phyloP scores from a whole-genome alignment of 1,140 invertebrate genomes.

The Papilio aristodemus region DNA sequence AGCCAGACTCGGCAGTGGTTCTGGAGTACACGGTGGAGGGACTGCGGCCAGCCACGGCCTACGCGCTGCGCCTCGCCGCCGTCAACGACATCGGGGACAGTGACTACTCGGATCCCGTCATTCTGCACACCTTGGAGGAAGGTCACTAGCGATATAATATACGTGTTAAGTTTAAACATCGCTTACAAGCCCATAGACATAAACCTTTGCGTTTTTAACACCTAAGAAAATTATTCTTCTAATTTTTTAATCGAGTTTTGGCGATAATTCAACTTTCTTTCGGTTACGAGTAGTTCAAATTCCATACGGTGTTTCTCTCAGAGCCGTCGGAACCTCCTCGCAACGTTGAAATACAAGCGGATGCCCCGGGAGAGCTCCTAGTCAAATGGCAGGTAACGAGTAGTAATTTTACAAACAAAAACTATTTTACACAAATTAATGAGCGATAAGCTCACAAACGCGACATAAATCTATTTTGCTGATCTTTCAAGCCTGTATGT shows the following conservation, averaged over 20 bases:
- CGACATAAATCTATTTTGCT: too few species aligned
- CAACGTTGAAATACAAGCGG: slow-evolving; percentile 89
- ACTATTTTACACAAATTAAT: background rate
- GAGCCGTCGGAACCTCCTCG: slow-evolving; percentile 90
- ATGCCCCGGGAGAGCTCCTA: slow-evolving; percentile 88
- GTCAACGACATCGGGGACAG: slow-evolving; percentile 91
- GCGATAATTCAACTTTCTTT: background rate
- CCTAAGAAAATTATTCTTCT: background rate
- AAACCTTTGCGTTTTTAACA: too few species aligned
- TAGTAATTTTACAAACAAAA: slow-evolving; percentile 12
- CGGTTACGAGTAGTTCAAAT: background rate
- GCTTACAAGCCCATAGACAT: too few species aligned
- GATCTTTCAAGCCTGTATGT: too few species aligned
- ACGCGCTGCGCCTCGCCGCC: slow-evolving; percentile 89
- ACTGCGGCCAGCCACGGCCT: slow-evolving; percentile 88
- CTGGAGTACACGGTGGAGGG: slow-evolving; percentile 79
- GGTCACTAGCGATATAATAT: slow-evolving; percentile 54
- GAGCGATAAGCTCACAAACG: too few species aligned
- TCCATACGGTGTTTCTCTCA: slow-evolving; percentile 54
- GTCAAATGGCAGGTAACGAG: slow-evolving; percentile 87
- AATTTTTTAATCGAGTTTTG: background rate
- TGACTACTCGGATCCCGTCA: slow-evolving; percentile 86
- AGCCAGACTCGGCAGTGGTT: slow-evolving; percentile 54
- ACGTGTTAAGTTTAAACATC: background rate
- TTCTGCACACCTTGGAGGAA: slow-evolving; percentile 91